Base-by-base conservation (phyloP, 1,140 invertebrate species). In the Brachionus rotundiformis region DNA sequence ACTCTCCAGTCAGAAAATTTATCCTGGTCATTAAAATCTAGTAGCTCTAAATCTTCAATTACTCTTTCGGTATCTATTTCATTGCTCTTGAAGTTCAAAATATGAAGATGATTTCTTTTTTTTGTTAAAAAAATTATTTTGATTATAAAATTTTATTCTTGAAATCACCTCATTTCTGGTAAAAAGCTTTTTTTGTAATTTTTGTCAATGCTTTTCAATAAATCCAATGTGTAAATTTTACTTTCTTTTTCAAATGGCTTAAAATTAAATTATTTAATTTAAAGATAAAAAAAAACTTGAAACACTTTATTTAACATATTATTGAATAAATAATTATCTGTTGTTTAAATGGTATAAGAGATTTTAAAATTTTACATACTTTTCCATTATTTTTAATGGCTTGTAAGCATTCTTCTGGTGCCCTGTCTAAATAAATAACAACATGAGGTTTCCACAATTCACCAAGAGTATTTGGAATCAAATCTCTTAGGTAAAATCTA, bases 391-490 rank as follows among this genome's bases (percentile, higher is more conserved):
- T 27, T 29, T 65, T 81, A 10, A 81, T 65, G 3, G 36, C 11
- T 81, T 81, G 27, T 47, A 65, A 65, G 13, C 79, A 81, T 44
- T 44, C 54, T 71, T 81, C 79, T 36, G 61, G 36, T 11, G 59
- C 3, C 41, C 23, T 39, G 6, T 81, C 61, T 16, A 81, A 47
- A 65, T 81, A 81, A n/a, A 81, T 68, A 65, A 65, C 36, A 29
- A 81, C 54, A 65, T 81, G 79, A 31, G 79, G 79, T 39, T 36
- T 36, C 79, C 79, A 81, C n/a, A 81, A 19, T 65, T 81, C 79
- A 27, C 25, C 65, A 8, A 81, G 29, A 81, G 61, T 68, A 71
- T 49, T 63, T 54, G 79, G 59, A 65, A 79, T 29, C 19, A 79
- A 63, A 36, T 79, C 76, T 23, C 76, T 54, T 19, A 79, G 54